These are phyloP conservation scores for Agapostemon virescens DNA, from an alignment of 2,888 invertebrate genomes.

Conservation along the genomic window DNA sequence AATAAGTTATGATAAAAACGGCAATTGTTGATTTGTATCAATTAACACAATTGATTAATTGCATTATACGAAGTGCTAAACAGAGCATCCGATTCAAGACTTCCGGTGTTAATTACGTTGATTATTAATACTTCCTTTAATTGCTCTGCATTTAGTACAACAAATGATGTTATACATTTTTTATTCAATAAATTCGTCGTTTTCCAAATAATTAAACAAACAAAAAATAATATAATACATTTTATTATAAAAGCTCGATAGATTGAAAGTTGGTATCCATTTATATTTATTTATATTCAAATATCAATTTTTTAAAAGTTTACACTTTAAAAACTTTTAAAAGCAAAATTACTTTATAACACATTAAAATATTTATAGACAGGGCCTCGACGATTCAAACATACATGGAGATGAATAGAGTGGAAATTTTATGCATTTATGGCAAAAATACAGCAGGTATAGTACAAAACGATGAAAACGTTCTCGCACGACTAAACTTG, in stretches of 20 bases:
- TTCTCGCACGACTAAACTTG: too few relatives aligned
- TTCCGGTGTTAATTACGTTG: slow-evolving; percentile 52
- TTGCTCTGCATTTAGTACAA: background rate
- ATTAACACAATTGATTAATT: slow-evolving; percentile 63
- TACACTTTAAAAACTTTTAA: background rate
- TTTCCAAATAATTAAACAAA: background rate
- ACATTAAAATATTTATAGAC: too few relatives aligned
- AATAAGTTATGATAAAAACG: slow-evolving; percentile 52
- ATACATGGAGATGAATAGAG: too few relatives aligned
- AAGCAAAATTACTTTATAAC: too few relatives aligned
- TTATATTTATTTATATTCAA: background rate
- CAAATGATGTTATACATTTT: background rate
- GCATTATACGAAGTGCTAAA: slow-evolving; percentile 47
- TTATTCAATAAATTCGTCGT: background rate
- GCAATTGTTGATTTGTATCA: slow-evolving; percentile 55
- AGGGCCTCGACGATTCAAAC: too few relatives aligned
- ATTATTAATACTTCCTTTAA: slow-evolving; percentile 47
- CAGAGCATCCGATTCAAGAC: slow-evolving; percentile 41
- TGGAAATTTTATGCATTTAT: too few relatives aligned
- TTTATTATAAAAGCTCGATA: background rate
- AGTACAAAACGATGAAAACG: too few relatives aligned
- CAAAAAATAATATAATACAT: background rate
- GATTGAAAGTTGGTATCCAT: background rate
- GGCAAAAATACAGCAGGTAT: too few relatives aligned
- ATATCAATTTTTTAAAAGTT: background rate